Conservation (phyloP, 2,113 vertebrate genomes). For the Mobula birostris region DNA sequence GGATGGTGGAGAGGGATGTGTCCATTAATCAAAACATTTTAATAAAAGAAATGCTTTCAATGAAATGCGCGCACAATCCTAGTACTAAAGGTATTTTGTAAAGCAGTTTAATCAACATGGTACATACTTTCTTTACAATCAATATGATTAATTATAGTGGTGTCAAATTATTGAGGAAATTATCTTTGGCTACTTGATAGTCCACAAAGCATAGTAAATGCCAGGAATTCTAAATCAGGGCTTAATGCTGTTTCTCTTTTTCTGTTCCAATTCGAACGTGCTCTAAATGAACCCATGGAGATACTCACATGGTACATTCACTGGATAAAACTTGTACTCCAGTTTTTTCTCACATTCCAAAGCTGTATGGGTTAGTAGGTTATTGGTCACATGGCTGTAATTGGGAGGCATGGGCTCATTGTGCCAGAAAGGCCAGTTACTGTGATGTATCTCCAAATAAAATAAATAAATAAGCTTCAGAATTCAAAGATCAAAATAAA, state of each 20-base stretch:
- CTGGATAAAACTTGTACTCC: background rate
- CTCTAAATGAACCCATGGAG: background rate
- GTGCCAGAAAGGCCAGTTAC: too few relatives aligned
- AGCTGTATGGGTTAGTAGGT: too few relatives aligned
- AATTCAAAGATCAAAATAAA: too few relatives aligned
- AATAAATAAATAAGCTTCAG: too few relatives aligned
- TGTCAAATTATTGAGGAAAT: background rate
- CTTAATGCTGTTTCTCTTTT: background rate
- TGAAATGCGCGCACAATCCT: background rate
- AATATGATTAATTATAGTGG: background rate
- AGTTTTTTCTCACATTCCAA: too few relatives aligned
- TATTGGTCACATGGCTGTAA: too few relatives aligned
- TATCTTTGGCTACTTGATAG: background rate
- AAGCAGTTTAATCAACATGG: background rate
- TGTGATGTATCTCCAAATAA: too few relatives aligned
- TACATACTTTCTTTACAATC: slow-evolving; percentile 6
- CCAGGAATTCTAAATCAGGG: background rate
- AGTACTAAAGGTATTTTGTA: background rate
- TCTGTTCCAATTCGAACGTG: background rate
- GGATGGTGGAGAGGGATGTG: too few relatives aligned
- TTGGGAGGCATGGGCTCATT: too few relatives aligned
- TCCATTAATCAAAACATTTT: background rate
- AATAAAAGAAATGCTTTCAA: background rate
- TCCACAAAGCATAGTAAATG: background rate
- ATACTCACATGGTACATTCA: background rate